These are phyloP conservation scores for Hippopotamyrus pictus DNA, from an alignment of 2,797 vertebrate genomes.

Conservation along the genomic window DNA sequence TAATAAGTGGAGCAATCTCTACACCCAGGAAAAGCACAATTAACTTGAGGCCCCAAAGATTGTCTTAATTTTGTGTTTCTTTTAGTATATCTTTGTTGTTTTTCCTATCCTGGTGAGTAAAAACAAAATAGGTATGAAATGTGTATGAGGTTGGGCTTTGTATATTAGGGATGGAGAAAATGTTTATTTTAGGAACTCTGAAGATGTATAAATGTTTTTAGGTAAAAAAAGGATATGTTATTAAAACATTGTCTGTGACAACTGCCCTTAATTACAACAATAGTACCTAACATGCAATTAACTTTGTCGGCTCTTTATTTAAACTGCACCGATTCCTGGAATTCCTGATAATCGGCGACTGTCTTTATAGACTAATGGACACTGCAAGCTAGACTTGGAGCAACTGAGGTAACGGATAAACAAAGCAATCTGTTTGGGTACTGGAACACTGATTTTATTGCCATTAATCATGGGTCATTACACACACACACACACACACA, in stretches of 20 bases:
- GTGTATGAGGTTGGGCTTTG: conserved; percentile 10
- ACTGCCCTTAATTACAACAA: conserved; percentile 17
- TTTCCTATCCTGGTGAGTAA: neutral
- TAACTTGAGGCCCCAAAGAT: conserved; percentile 18
- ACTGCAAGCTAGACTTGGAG: neutral
- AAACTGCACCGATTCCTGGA: neutral
- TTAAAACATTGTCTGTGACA: conserved; percentile 20
- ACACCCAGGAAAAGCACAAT: conserved; percentile 7
- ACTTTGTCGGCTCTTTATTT: conserved; percentile 2
- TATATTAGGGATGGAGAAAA: conserved; percentile 21
- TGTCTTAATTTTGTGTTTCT: conserved; percentile 13
- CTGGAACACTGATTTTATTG: neutral
- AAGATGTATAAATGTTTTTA: conserved; percentile 28
- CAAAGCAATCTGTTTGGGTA: neutral
- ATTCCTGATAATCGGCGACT: neutral
- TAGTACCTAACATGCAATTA: conserved; percentile 9
- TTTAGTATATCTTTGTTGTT: conserved; percentile 9
- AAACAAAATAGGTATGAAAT: neutral
- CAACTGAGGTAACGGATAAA: neutral
- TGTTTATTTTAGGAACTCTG: conserved; percentile 25
- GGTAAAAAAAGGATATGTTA: conserved; percentile 10
- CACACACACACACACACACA: neutral
- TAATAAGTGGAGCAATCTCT: neutral
- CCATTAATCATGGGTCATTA: neutral
- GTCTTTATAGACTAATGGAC: neutral